Evolutionary conservation across 1,140 invertebrate species (phyloP).

Genomic region (Centruroides sculpturatus): DNA sequence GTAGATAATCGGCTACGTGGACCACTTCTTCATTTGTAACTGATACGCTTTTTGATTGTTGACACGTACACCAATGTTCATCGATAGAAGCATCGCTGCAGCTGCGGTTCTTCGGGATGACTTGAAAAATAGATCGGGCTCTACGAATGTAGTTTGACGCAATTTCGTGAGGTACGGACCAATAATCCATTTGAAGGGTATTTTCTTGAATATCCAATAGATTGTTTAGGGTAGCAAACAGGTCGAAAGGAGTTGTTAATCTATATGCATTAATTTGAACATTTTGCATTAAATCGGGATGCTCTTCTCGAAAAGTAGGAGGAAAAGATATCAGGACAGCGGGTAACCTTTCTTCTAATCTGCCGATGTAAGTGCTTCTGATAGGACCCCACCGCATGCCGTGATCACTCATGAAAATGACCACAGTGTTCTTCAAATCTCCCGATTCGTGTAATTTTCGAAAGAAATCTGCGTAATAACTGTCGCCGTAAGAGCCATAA

Average conservation of each 20-base stretch:
- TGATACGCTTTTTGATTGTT: not conserved
- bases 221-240: conserved; percentile 54
- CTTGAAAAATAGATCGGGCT: conserved; percentile 52
- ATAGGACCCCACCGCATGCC: conserved; percentile 15
- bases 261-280: conserved; percentile 33
- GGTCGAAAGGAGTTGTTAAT: conserved; percentile 68
- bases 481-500: conserved; percentile 23
- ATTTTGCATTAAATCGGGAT: conserved; percentile 39
- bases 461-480: conserved; percentile 26
- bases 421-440: conserved; percentile 36
- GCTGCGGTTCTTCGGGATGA: conserved; percentile 39
- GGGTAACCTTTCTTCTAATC: conserved; percentile 77
- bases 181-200: conserved; percentile 28
- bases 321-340: conserved; percentile 65
- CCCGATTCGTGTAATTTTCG: conserved; percentile 19
- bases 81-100: conserved; percentile 29
- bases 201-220: conserved; percentile 32
- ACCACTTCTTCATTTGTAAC: too few species aligned
- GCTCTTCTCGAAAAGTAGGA: conserved; percentile 44
- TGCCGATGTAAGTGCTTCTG: conserved; percentile 22
- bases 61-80: conserved; percentile 33
- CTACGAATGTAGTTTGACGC: not conserved
- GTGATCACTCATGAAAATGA: conserved; percentile 69
- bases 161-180: conserved; percentile 14
- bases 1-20: too few species aligned